Percentiles rank a stretch among this genome's conserved stretches.
phyloP scores from a whole-genome alignment of 2,113 vertebrate genomes.

The Thamnophis sirtalis region DNA sequence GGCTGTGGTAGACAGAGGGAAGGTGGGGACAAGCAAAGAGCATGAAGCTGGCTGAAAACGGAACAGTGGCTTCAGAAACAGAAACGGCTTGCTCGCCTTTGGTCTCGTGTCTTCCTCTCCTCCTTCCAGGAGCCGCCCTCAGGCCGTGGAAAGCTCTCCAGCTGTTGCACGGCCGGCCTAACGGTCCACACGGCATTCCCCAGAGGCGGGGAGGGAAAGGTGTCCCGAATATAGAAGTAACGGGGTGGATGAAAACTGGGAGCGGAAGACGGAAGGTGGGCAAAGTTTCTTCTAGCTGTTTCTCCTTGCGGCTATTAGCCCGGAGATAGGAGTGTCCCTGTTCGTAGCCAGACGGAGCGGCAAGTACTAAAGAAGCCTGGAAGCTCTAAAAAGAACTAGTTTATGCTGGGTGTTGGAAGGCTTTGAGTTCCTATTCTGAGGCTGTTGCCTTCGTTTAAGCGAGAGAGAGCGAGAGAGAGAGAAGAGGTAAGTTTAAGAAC shows the following conservation, averaged over 20 bases:
- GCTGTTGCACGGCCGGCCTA: conserved; percentile 39
- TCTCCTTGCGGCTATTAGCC: conserved; percentile 17
- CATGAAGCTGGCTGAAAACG: conserved; percentile 46
- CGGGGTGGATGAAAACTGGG: neutral
- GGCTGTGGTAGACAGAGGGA: conserved; percentile 26
- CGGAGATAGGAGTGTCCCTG: conserved; percentile 33
- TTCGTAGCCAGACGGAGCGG: conserved; percentile 13
- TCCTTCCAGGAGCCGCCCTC: conserved; percentile 31
- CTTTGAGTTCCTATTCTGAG: neutral
- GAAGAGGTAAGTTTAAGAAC: conserved; percentile 46
- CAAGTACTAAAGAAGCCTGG: conserved; percentile 15
- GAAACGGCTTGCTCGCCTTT: neutral
- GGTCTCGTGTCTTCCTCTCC: conserved; percentile 1
- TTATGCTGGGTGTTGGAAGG: conserved; percentile 20
- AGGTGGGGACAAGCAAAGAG: conserved; percentile 14
- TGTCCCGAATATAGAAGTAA: neutral
- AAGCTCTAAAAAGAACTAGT: conserved; percentile 13
- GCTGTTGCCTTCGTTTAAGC: rapidly evolving
- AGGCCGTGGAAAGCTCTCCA: conserved; percentile 5
- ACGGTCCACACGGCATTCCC: neutral
- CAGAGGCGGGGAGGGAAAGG: neutral
- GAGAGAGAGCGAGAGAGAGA: no score
- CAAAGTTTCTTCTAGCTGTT: conserved; percentile 65
- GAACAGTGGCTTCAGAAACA: conserved; percentile 9
- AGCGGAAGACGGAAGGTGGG: conserved; percentile 27